Base-by-base conservation (phyloP, 2,113 vertebrate species). In the Marmota flaviventris region DNA sequence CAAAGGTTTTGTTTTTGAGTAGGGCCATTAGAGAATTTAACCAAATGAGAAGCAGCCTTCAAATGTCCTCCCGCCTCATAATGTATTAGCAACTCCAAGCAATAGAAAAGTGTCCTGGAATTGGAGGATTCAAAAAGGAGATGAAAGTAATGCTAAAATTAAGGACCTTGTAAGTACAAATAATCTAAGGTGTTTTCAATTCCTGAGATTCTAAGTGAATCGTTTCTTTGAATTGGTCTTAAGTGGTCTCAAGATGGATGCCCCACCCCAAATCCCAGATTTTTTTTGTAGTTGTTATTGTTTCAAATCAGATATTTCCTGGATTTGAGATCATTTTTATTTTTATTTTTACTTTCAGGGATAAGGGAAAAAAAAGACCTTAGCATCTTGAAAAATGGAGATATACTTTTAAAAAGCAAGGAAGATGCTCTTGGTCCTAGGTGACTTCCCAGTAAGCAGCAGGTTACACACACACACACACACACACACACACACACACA, bases 81-180 rank as follows among this genome's bases (percentile, higher is more conserved):
- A 67, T 18, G 72, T 75, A 37, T 91, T 78, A 92, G 45, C 58
- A 88, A 53, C 78, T 93, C 77, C 24, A 56, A 94, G 79, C 67
- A 72, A 56, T 85, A 45, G 32, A 77, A 51, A 91, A 92, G 72
- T 92, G 85, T 96, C 85, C 92, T 42, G 82, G 83, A 81, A 91
- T 85, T 79, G 51, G 53, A 87, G 72, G 53, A 69, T 92, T 91
- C 94, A 73, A 85, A 92, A 96, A 70, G 56, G 32, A 86, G 53
- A 75, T 69, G 77, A 87, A 81, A 96, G 37, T 58, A 39, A 88
- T 69, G 72, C 76, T 96, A 67, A 81, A 94, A 90, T 87, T 89
- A 95, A 95, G 85, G 94, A 53, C 67, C 11, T 61, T 25, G 8
- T 61, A 25, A 61, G 48, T 48, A 85, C 76, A 90, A 86, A 95